phyloP scores from a whole-genome alignment of 2,113 vertebrate genomes.

The Mormyrus iriodes region DNA sequence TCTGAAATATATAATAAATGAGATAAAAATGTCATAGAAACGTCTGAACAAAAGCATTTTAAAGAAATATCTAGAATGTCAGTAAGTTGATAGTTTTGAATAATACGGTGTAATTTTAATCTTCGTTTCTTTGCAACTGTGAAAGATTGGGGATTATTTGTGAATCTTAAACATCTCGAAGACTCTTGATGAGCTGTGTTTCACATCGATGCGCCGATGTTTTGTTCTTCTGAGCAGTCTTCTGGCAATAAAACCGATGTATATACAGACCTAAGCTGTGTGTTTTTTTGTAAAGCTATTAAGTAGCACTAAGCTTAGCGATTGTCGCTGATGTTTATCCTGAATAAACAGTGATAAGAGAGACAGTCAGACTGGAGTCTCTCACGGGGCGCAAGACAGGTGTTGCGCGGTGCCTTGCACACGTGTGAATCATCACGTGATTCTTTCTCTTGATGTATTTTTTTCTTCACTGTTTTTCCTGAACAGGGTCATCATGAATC shows the following conservation, averaged over 20 bases:
- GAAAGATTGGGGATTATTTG: slow-evolving; percentile 40
- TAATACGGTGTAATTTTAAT: slow-evolving; percentile 42
- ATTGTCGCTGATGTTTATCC: background rate
- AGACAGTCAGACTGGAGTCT: background rate
- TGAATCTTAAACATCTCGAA: slow-evolving; percentile 46
- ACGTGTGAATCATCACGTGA: background rate
- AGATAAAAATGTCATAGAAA: slow-evolving; percentile 35
- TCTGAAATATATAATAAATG: slow-evolving; percentile 34
- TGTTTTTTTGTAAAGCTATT: background rate
- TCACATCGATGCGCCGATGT: background rate
- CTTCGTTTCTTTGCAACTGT: slow-evolving; percentile 37
- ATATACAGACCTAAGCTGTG: slow-evolving; percentile 29
- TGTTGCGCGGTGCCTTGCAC: background rate
- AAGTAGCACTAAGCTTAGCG: background rate
- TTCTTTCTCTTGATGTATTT: background rate
- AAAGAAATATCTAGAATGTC: slow-evolving; percentile 47
- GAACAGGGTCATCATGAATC: background rate
- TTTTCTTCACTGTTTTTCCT: background rate
- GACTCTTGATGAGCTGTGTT: slow-evolving; percentile 33
- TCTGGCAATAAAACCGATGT: slow-evolving; percentile 58
- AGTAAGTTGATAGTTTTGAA: slow-evolving; percentile 39
- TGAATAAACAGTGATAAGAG: background rate
- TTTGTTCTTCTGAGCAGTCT: slow-evolving; percentile 23
- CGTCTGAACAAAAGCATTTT: slow-evolving; percentile 36
- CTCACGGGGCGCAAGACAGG: background rate